Base-by-base conservation (phyloP, 2,113 vertebrate genomes). In the Dromas ardeola region DNA sequence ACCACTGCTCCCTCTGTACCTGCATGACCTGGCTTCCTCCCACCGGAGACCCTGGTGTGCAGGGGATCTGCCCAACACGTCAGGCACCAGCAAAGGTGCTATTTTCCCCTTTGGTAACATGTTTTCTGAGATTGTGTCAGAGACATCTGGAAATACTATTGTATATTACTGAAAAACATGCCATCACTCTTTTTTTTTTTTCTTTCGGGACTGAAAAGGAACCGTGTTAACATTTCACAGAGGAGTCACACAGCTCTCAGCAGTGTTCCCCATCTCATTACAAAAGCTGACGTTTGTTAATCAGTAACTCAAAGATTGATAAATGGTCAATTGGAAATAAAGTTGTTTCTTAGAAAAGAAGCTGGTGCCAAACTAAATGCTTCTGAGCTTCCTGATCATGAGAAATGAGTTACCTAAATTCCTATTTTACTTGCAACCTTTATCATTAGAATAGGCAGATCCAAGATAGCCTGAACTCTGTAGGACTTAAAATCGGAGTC, bases 31-130 rank as follows among this genome's bases (percentile, higher is more conserved):
- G 29, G 25, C 13, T 67, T 47, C 13, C 21, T 36, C 13, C 21
- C 1, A 2, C 32, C 26, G 38, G 42, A 78, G 32, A 40, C 15
- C 26, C 26, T 18, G 5, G 21, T 0, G 0, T 16, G 15, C 63
- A 38, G 50, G n/a, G n/a, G 4, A n/a, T 1, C 0, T 50, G 40
- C 34, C 23, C 0, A 0, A 50, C 21, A 6, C 6, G 2, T 30
- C 4, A 1, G 12, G 15, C 34, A 67, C 38, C 55, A 59, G 43
- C 43, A 65, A 69, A 90, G 23, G 8, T 65, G 38, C 10, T 67
- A 0, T n/a, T 67, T 80, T 77, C 15, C 40, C n/a, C 30, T 70
- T 88, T 34, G 69, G 25, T 67, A 61, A 29, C 2, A 3, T 5
- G 5, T 43, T 81, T 88, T 45, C 47, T n/a, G 45, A 47, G 15